Evolutionary conservation across 2,797 vertebrate species (phyloP).

Genomic region (Gambelia wislizenii): DNA sequence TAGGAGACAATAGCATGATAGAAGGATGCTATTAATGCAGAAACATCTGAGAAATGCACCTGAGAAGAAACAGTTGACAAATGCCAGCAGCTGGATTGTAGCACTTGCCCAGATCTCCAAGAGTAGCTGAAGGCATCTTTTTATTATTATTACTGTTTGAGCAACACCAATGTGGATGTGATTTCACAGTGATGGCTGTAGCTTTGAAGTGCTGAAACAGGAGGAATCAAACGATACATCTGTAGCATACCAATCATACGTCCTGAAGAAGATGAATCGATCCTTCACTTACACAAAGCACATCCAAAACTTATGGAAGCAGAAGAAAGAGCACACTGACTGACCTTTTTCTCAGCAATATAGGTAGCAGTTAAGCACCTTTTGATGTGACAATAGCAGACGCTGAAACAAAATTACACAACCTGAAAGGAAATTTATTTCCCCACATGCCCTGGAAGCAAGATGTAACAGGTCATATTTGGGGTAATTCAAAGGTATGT

Average conservation of each 20-base stretch:
- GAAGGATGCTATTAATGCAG: slow-evolving; percentile 40
- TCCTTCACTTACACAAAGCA: slow-evolving; percentile 8
- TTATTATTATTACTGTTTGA: background rate
- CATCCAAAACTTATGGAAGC: slow-evolving; percentile 29
- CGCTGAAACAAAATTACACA: background rate
- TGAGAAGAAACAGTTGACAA: slow-evolving; percentile 53
- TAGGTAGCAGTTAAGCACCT: background rate
- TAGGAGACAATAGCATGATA: slow-evolving; percentile 5
- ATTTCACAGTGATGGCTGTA: slow-evolving; percentile 31
- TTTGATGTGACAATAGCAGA: background rate
- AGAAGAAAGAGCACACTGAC: background rate
- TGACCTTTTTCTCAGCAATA: slow-evolving; percentile 24
- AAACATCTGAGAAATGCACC: slow-evolving; percentile 42
- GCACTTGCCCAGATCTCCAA: slow-evolving; percentile 47
- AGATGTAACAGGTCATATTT: background rate
- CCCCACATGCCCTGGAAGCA: background rate
- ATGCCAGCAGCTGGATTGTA: slow-evolving; percentile 52
- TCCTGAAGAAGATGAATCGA: slow-evolving; percentile 15
- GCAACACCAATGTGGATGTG: background rate
- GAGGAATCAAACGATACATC: background rate
- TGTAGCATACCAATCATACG: background rate
- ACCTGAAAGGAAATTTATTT: background rate
- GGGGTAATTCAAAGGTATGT: background rate
- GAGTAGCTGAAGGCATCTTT: slow-evolving; percentile 43
- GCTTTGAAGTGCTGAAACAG: slow-evolving; percentile 15